Conservation (phyloP, 2,888 invertebrate species). For the Epirrita christyi region DNA sequence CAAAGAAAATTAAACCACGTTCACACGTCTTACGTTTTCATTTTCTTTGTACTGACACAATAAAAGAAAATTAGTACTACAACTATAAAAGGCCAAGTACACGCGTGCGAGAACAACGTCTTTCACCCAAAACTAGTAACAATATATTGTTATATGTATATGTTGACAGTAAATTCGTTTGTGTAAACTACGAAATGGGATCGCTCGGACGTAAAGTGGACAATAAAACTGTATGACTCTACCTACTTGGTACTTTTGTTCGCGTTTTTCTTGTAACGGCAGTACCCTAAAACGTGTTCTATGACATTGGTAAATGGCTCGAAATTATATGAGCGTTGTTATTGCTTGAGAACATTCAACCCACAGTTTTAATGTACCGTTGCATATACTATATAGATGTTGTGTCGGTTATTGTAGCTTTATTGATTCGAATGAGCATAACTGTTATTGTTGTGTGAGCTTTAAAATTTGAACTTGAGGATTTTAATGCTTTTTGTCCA, state of each 20-base stretch:
- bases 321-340: neutral
- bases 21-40: conserved; percentile 24
- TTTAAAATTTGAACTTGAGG: too few species aligned
- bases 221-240: conserved; percentile 27
- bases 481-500: too few species aligned
- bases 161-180: conserved; percentile 33
- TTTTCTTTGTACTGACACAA: conserved; percentile 28
- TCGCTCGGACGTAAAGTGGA: conserved; percentile 31
- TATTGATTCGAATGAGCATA: too few species aligned
- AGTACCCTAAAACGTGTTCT: conserved; percentile 16
- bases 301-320: conserved; percentile 12
- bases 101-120: conserved; percentile 17
- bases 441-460: too few species aligned
- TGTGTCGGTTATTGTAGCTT: neutral
- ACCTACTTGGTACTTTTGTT: conserved; percentile 23
- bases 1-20: conserved; percentile 34
- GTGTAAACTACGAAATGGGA: conserved; percentile 31
- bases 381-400: conserved; percentile 9
- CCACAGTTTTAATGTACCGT: conserved; percentile 16
- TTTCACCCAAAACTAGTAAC: conserved; percentile 14
- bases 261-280: conserved; percentile 15
- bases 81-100: conserved; percentile 21
- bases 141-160: too few species aligned
- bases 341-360: conserved; percentile 15
- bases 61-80: conserved; percentile 36